These are phyloP conservation scores for Monochamus saltuarius DNA, from an alignment of 1,140 invertebrate species.

Conservation along the genomic window DNA sequence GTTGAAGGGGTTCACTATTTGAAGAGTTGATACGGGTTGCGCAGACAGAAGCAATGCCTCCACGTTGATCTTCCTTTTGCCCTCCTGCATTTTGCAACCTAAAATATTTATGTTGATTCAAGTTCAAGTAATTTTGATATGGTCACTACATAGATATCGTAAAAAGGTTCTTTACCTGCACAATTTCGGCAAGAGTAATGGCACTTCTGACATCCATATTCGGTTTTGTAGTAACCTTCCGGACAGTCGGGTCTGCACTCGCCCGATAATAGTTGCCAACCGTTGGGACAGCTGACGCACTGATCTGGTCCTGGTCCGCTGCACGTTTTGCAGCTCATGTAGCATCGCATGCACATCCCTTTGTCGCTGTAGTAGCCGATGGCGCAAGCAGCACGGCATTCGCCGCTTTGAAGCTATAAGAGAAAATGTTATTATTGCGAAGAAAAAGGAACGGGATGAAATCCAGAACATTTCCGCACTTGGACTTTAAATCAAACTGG, in stretches of 20 bases:
- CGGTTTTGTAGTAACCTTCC: constrained; percentile 76
- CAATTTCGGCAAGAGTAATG: constrained; percentile 82
- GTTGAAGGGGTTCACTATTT: constrained; percentile 57
- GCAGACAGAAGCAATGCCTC: constrained; percentile 48
- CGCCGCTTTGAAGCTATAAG: constrained; percentile 67
- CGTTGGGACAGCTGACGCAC: constrained; percentile 76
- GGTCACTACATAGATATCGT: no score
- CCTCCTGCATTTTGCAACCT: constrained; percentile 49
- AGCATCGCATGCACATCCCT: constrained; percentile 77
- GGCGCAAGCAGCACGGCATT: constrained; percentile 74
- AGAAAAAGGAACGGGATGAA: neutral
- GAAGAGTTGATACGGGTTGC: constrained; percentile 50
- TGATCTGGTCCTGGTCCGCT: constrained; percentile 75
- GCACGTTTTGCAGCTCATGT: constrained; percentile 81
- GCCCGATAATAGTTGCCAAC: constrained; percentile 75
- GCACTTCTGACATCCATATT: constrained; percentile 78
- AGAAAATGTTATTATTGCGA: constrained; percentile 8
- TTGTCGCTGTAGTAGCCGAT: constrained; percentile 80
- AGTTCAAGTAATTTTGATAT: no score
- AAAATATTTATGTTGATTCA: no score
- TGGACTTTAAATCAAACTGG: no score
- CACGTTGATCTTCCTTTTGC: constrained; percentile 51
- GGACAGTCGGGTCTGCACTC: constrained; percentile 83
- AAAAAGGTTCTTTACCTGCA: constrained; percentile 69
- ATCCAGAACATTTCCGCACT: no score